Conservation (phyloP, 92 coral and sea anemone genomes). For the Metridium senile region DNA sequence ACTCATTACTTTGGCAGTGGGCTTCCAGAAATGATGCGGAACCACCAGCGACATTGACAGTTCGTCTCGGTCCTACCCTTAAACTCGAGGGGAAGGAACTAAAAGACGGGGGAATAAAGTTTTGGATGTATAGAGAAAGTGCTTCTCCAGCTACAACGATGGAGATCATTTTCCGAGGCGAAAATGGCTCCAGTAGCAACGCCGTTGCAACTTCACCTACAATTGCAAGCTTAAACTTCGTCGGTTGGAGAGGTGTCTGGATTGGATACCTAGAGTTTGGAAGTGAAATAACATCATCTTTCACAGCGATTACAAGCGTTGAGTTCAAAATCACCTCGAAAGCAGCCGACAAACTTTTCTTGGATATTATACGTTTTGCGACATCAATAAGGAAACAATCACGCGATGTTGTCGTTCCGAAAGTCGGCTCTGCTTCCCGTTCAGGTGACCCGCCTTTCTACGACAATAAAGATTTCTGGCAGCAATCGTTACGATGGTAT, state of each 20-base stretch:
- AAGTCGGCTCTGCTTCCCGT: background rate
- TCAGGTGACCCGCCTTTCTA: background rate
- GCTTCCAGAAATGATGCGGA: background rate
- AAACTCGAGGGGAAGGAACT: constrained; percentile 14
- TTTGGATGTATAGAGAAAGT: constrained; percentile 1
- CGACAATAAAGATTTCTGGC: constrained; percentile 13
- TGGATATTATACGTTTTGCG: constrained; percentile 10
- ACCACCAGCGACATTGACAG: background rate
- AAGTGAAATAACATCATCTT: background rate
- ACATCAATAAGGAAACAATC: background rate
- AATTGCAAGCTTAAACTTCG: constrained; percentile 7
- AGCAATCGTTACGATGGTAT: constrained; percentile 20
- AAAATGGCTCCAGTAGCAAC: background rate
- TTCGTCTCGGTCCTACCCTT: background rate
- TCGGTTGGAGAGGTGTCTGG: constrained; percentile 32
- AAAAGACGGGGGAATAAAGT: constrained; percentile 1
- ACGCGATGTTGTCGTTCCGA: constrained; percentile 10
- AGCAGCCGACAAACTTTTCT: background rate
- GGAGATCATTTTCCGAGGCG: background rate
- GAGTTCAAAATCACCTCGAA: background rate
- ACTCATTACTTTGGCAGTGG: constrained; percentile 26
- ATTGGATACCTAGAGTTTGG: constrained; percentile 17
- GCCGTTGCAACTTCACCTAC: background rate
- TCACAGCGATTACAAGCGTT: background rate
- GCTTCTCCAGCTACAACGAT: background rate